Percentiles rank a stretch among this genome's conserved stretches.
These are phyloP conservation scores for Conopomorpha cramerella DNA, from an alignment of 1,140 invertebrate genomes.

Conservation along the genomic window DNA sequence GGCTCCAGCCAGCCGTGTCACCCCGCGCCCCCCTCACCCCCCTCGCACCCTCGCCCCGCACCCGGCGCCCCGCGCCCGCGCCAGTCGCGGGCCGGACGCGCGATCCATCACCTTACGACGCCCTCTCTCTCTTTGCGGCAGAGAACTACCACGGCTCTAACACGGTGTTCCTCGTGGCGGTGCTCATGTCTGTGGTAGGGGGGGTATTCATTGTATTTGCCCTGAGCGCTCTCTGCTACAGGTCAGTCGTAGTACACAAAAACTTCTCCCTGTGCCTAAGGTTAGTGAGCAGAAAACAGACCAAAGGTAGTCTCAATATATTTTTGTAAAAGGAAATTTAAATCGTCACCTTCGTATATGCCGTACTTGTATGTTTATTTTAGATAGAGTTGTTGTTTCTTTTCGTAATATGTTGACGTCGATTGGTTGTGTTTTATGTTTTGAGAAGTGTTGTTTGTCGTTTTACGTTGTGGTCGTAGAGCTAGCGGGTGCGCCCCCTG, in stretches of 20 bases:
- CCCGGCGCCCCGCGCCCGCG: constrained; percentile 20
- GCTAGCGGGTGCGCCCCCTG: constrained; percentile 17
- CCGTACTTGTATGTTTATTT: constrained; percentile 56
- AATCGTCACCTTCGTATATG: constrained; percentile 59
- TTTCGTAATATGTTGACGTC: constrained; percentile 43
- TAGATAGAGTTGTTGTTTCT: constrained; percentile 57
- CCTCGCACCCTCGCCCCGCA: constrained; percentile 22
- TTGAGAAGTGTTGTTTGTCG: constrained; percentile 42
- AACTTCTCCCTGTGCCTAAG: constrained; percentile 96
- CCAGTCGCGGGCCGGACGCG: constrained; percentile 7
- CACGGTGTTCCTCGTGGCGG: constrained; percentile 94
- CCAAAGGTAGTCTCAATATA: constrained; percentile 69
- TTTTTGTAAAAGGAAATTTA: constrained; percentile 61
- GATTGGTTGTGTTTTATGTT: constrained; percentile 46
- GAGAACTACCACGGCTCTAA: constrained; percentile 93
- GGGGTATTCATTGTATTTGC: constrained; percentile 98
- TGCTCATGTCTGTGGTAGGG: constrained; percentile 97
- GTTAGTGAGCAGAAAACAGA: constrained; percentile 86
- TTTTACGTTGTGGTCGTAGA: constrained; percentile 52
- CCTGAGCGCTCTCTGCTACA: constrained; percentile 98
- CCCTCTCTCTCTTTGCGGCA: constrained; percentile 59
- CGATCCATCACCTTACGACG: constrained; percentile 3
- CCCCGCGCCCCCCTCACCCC: constrained; percentile 24
- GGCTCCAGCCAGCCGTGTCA: too few species aligned
- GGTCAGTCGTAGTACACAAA: constrained; percentile 97